A percentile compares a stretch with the other conserved stretches of the same genome.
phyloP scores from a whole-genome alignment of 2,888 invertebrate species.

The Phortica magna region DNA sequence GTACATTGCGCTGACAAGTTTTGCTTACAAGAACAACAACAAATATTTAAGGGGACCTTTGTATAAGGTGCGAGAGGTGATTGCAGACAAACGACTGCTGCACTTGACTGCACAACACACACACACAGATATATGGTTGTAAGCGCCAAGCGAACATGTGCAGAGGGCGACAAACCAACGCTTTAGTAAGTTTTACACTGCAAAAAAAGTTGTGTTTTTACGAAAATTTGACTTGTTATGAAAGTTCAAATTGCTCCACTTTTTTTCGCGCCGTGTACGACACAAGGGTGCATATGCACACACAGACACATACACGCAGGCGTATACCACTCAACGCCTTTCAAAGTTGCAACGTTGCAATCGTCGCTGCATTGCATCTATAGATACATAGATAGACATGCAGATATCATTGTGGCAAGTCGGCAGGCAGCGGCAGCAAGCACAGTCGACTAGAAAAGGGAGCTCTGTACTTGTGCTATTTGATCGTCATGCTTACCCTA shows the following conservation, averaged over 20 bases:
- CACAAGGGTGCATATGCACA: constrained; percentile 43
- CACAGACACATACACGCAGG: constrained; percentile 55
- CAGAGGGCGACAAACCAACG: not conserved
- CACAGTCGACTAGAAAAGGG: constrained; percentile 13
- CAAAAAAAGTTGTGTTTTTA: no score
- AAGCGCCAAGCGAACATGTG: not conserved
- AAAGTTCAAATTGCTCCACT: not conserved
- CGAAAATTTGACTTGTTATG: no score
- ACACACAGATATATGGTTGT: constrained; percentile 48
- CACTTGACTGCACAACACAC: constrained; percentile 63
- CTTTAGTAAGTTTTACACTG: no score
- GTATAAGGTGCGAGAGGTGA: not conserved
- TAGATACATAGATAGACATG: constrained; percentile 68
- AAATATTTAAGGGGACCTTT: not conserved
- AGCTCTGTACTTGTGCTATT: not conserved
- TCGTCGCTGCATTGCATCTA: constrained; percentile 54
- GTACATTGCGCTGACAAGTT: not conserved
- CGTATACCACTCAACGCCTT: constrained; percentile 66
- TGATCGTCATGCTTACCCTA: constrained; percentile 48
- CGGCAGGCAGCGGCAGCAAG: constrained; percentile 14
- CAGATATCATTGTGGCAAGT: constrained; percentile 74
- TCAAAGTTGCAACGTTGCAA: constrained; percentile 47
- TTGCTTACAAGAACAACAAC: no score
- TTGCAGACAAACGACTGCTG: constrained; percentile 48
- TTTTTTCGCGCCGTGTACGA: constrained; percentile 27